phyloP scores from a whole-genome alignment of 2,797 vertebrate species.

The Pangasius djambal region DNA sequence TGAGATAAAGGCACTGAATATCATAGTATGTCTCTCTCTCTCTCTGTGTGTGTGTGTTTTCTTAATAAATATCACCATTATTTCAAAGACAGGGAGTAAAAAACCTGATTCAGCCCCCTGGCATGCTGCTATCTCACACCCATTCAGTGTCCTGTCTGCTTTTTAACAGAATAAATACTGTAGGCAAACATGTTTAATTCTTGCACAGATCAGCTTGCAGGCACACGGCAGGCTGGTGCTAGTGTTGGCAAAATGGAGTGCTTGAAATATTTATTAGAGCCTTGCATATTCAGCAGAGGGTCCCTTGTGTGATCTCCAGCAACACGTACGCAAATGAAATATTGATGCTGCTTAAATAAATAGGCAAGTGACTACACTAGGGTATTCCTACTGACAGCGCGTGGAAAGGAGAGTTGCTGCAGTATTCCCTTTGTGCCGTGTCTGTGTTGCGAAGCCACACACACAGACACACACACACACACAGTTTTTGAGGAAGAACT shows the following conservation, averaged over 20 bases:
- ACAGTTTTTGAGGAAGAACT: neutral
- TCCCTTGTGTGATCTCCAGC: conserved; percentile 79
- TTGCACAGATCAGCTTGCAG: conserved; percentile 72
- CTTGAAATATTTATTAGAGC: conserved; percentile 82
- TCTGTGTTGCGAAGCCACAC: conserved; percentile 1
- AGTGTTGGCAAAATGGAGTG: conserved; percentile 72
- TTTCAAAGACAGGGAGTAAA: conserved; percentile 14
- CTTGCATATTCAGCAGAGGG: conserved; percentile 79
- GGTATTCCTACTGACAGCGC: conserved; percentile 16
- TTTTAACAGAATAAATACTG: conserved; percentile 73
- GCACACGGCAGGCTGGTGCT: conserved; percentile 73
- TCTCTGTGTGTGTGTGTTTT: neutral
- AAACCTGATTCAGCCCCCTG: conserved; percentile 7
- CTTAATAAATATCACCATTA: conserved; percentile 19
- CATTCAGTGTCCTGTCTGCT: conserved; percentile 37
- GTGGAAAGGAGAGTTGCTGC: conserved; percentile 6
- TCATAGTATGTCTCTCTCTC: neutral
- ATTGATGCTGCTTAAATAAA: conserved; percentile 84
- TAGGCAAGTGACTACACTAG: conserved; percentile 62
- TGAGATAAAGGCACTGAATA: conserved; percentile 21
- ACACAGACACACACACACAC: neutral
- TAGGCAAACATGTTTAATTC: conserved; percentile 77
- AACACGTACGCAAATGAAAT: conserved; percentile 82
- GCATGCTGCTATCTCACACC: conserved; percentile 26
- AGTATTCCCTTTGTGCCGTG: conserved; percentile 21